Conservation (phyloP, 2,797 vertebrate species). For the Lindbergichthys nudifrons region DNA sequence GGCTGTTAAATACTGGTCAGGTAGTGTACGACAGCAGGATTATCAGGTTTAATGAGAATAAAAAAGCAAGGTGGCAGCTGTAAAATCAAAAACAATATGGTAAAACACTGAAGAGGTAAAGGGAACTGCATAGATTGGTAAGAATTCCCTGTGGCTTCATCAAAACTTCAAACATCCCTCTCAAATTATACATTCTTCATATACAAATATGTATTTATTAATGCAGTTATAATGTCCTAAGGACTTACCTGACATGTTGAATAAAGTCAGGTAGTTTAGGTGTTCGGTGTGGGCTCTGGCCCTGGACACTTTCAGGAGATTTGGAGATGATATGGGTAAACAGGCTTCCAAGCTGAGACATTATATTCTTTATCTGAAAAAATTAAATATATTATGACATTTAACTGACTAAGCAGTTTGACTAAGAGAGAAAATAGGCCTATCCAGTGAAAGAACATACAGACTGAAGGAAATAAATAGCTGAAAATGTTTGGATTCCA, state of each 20-base stretch:
- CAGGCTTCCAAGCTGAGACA: conserved; percentile 80
- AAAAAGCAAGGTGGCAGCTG: neutral
- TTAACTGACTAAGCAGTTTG: neutral
- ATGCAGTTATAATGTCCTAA: neutral
- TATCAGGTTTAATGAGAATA: neutral
- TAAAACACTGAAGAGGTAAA: neutral
- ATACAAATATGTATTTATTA: neutral
- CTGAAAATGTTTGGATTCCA: neutral
- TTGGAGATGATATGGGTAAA: conserved; percentile 70
- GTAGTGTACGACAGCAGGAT: neutral
- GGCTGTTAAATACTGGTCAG: neutral
- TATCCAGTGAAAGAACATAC: neutral
- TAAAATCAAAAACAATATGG: conserved; percentile 10
- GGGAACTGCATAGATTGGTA: neutral
- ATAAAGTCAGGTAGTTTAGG: conserved; percentile 69
- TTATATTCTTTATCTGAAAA: conserved; percentile 59
- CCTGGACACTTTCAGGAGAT: conserved; percentile 37
- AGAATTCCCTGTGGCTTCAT: neutral
- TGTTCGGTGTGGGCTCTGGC: conserved; percentile 39
- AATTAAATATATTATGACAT: neutral
- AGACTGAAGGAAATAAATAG: neutral
- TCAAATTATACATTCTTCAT: neutral
- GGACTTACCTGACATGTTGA: conserved; percentile 66
- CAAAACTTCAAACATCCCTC: neutral
- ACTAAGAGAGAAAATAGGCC: neutral